Evolutionary conservation across 2,113 vertebrate genomes (phyloP).

Genomic region (human): GRCh38 chr13:88204501-88205000

Average conservation of each 20-base stretch:
- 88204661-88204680: background rate
- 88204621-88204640: background rate
- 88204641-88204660: background rate
- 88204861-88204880: background rate
- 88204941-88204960: background rate
- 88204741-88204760: background rate
- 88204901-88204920: background rate
- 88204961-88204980: background rate
- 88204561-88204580: background rate
- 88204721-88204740: background rate
- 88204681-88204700: background rate
- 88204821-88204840: background rate
- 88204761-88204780: background rate
- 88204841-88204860: background rate
- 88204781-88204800: background rate
- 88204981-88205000: background rate
- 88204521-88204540: background rate
- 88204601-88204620: background rate
- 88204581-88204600: background rate
- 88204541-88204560: background rate
- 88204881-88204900: background rate
- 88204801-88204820: background rate
- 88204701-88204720: background rate
- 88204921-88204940: background rate
- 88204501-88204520: background rate